Evolutionary conservation across 2,888 invertebrate genomes (phyloP).

Genomic region (Protonemura montana): DNA sequence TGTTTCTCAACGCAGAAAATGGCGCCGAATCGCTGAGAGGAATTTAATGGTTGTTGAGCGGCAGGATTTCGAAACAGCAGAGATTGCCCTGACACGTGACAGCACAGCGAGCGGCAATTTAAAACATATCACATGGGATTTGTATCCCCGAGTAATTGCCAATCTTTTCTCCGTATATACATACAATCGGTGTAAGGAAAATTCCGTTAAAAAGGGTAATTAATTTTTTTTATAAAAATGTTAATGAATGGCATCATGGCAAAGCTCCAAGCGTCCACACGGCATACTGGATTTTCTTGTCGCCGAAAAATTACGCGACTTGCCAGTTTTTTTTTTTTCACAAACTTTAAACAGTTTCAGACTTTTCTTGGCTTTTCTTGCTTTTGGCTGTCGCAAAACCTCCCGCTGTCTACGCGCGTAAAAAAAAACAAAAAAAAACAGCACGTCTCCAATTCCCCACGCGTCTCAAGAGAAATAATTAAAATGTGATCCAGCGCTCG

Average conservation of each 20-base stretch:
- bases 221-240: constrained; percentile 7
- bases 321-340: not conserved
- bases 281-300: not conserved
- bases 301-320: not conserved
- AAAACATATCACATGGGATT: constrained; percentile 36
- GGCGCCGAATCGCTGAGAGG: constrained; percentile 15
- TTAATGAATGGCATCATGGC: not conserved
- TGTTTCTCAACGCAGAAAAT: not conserved
- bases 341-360: not conserved
- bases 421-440: not conserved
- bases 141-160: constrained; percentile 20
- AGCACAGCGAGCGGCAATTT: constrained; percentile 31
- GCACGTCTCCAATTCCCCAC: not conserved
- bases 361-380: not conserved
- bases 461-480: not conserved
- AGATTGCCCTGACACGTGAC: constrained; percentile 33
- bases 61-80: not conserved
- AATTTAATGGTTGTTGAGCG: constrained; percentile 22
- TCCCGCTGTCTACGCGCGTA: not conserved
- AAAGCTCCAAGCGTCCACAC: not conserved
- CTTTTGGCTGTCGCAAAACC: not conserved
- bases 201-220: not conserved
- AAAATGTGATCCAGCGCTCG: not conserved
- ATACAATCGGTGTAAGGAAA: not conserved
- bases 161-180: not conserved